A percentile compares a stretch with the other conserved stretches of the same genome.
Conservation (phyloP, 2,113 vertebrate genomes). For the Piaya cayana region DNA sequence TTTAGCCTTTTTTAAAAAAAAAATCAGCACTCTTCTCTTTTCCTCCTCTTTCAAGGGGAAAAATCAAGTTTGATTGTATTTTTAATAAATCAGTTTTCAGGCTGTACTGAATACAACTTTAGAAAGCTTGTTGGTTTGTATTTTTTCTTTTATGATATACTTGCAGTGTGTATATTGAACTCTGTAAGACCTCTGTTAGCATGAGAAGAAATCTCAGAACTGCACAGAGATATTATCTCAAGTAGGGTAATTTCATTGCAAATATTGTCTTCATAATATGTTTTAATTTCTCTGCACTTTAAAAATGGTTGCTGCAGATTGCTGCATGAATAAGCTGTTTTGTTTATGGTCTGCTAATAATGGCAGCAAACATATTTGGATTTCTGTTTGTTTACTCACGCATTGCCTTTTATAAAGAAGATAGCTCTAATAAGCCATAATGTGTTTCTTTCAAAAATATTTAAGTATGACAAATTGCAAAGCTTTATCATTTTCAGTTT, state of each 20-base stretch:
- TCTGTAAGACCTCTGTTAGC: background rate
- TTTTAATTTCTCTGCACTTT: background rate
- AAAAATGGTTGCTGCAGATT: background rate
- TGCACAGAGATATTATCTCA: background rate
- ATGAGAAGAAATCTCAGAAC: background rate
- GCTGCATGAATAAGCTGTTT: background rate
- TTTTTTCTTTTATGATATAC: background rate
- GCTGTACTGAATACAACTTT: background rate
- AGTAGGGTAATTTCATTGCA: background rate
- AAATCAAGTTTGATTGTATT: background rate
- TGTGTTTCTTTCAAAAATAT: background rate
- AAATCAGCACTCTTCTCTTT: background rate
- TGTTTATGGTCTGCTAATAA: background rate
- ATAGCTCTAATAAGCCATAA: background rate
- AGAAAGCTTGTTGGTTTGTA: background rate
- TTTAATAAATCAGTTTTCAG: background rate
- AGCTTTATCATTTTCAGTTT: rapidly evolving
- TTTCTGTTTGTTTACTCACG: background rate
- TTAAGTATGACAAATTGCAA: background rate
- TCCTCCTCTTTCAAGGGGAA: background rate
- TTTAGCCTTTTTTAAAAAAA: no score
- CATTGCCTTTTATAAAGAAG: background rate
- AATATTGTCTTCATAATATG: background rate
- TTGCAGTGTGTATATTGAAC: background rate
- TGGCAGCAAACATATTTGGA: background rate